These are phyloP conservation scores for Antheraea assamensis DNA, from an alignment of 2,888 invertebrate species.

Conservation along the genomic window DNA sequence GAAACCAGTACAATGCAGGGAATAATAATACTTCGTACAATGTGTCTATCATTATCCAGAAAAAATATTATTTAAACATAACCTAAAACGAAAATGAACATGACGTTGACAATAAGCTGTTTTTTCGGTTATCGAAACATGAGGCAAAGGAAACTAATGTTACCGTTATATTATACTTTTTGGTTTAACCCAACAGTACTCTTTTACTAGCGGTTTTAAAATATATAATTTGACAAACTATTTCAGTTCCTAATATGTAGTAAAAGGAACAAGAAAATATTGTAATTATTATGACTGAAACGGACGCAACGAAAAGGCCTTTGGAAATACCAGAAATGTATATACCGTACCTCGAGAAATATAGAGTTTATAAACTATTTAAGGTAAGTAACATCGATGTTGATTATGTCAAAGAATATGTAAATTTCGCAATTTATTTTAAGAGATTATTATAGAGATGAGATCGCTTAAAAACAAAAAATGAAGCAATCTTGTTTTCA, in stretches of 20 bases:
- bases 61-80: slow-evolving; percentile 42
- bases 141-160: neutral
- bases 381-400: slow-evolving; percentile 64
- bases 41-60: slow-evolving; percentile 11
- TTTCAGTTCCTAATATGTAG: neutral
- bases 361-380: slow-evolving; percentile 84
- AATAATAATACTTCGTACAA: too few relatives aligned
- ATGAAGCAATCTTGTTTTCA: too few relatives aligned
- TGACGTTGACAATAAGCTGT: slow-evolving; percentile 19
- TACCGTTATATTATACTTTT: neutral
- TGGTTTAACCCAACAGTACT: neutral
- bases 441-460: too few relatives aligned
- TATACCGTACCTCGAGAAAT: slow-evolving; percentile 84
- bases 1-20: slow-evolving; percentile 34
- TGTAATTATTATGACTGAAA: slow-evolving; percentile 66
- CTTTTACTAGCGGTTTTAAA: neutral
- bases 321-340: slow-evolving; percentile 74
- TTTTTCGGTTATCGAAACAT: neutral
- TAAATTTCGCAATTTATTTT: too few relatives aligned
- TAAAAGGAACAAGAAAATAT: neutral
- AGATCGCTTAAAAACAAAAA: too few relatives aligned
- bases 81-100: slow-evolving; percentile 40
- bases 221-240: neutral
- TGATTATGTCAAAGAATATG: too few relatives aligned
- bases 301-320: slow-evolving; percentile 65